A percentile compares a stretch with the other conserved stretches of the same genome.
These are phyloP conservation scores for Drosophila malerkotliana DNA, from an alignment of 1,140 invertebrate genomes.

Conservation along the genomic window DNA sequence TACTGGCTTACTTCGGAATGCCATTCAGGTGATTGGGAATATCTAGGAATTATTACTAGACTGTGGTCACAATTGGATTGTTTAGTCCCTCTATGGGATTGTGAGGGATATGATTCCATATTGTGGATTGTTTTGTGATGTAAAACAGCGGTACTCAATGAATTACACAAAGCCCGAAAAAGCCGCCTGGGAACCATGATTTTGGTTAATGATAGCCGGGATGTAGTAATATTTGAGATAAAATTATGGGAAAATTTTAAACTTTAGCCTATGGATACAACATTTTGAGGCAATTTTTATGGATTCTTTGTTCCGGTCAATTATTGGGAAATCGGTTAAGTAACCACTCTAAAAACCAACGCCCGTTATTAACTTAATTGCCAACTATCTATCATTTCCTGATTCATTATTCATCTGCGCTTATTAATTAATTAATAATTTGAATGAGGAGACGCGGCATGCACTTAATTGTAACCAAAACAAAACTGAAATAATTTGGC, in stretches of 20 bases:
- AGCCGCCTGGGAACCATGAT: constrained; percentile 24
- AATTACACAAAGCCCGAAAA: constrained; percentile 6
- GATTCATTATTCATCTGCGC: constrained; percentile 65
- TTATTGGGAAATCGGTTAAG: constrained; percentile 49
- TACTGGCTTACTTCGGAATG: constrained; percentile 36
- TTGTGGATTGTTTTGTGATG: constrained; percentile 31
- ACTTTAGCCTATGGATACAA: neutral
- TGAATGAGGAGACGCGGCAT: constrained; percentile 49
- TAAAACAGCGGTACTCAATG: constrained; percentile 31
- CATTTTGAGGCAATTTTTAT: neutral
- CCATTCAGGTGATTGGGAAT: constrained; percentile 40
- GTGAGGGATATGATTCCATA: neutral
- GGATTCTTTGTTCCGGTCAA: constrained; percentile 36
- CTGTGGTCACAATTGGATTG: constrained; percentile 21
- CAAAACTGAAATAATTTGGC: constrained; percentile 26
- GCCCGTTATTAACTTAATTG: constrained; percentile 64
- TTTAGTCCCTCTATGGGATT: constrained; percentile 1
- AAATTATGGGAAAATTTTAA: neutral
- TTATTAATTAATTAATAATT: constrained; percentile 72
- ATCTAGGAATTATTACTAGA: constrained; percentile 31
- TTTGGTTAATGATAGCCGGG: constrained; percentile 22
- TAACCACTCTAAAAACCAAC: constrained; percentile 41
- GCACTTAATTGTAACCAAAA: constrained; percentile 46
- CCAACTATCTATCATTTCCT: constrained; percentile 68
- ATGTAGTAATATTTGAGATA: constrained; percentile 24